Conservation (phyloP, 2,888 invertebrate genomes). For the Bruchidius siliquastri region DNA sequence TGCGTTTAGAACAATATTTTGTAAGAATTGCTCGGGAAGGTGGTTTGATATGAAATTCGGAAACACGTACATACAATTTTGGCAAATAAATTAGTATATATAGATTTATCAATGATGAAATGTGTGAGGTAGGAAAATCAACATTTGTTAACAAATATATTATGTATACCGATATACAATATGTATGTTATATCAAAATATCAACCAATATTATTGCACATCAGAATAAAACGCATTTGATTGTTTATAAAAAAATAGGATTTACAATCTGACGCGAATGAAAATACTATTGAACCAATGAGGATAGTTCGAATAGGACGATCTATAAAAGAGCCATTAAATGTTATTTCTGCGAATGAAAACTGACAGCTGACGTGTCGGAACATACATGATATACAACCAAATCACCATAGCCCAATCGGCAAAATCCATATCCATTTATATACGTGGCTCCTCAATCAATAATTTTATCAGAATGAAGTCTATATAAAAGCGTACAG, state of each 20-base stretch:
- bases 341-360: neutral
- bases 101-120: conserved; percentile 10
- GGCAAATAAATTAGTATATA: neutral
- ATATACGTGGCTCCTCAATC: no score
- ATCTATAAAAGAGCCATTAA: neutral
- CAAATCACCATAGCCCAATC: neutral
- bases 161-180: neutral
- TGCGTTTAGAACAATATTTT: neutral
- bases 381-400: neutral
- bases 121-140: conserved; percentile 12
- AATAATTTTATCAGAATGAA: no score
- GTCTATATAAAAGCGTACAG: no score
- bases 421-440: neutral
- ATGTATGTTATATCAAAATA: neutral
- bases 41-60: neutral
- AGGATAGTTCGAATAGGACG: conserved; percentile 4
- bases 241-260: neutral
- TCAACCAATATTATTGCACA: neutral
- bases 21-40: neutral
- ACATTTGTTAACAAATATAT: conserved; percentile 11
- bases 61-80: neutral
- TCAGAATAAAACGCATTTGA: neutral
- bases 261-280: neutral
- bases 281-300: neutral
- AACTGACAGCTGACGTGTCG: neutral